Evolutionary conservation across 2,113 vertebrate genomes (phyloP).

Genomic region (Catharus bicknelli): DNA sequence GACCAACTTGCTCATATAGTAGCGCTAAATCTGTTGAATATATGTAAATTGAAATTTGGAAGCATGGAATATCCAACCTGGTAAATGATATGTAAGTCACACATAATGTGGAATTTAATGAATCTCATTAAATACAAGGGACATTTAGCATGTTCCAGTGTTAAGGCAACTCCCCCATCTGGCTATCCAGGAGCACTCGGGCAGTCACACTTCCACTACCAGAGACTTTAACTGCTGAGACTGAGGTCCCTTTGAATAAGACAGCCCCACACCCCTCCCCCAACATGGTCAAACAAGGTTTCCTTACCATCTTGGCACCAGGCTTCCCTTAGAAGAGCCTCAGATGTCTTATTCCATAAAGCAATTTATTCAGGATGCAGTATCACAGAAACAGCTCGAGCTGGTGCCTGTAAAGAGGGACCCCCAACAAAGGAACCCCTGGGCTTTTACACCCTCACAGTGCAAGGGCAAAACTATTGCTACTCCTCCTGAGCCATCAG

Average conservation of each 20-base stretch:
- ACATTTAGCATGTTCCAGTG: neutral
- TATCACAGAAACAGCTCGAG: rapidly evolving
- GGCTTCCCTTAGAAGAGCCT: neutral
- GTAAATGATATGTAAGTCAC: neutral
- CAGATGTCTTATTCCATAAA: neutral
- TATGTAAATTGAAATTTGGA: neutral
- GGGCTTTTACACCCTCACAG: neutral
- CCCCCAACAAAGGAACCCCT: neutral
- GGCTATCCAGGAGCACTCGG: neutral
- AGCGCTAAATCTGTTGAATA: neutral
- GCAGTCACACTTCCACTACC: neutral
- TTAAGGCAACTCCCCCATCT: neutral
- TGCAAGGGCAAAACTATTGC: rapidly evolving
- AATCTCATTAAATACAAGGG: neutral
- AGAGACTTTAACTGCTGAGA: neutral
- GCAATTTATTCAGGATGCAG: neutral
- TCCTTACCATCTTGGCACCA: rapidly evolving
- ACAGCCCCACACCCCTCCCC: neutral
- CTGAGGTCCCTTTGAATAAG: neutral
- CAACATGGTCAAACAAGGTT: neutral
- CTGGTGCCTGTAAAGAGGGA: rapidly evolving
- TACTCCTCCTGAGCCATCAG: neutral
- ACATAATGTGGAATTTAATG: rapidly evolving
- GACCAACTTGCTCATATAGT: neutral
- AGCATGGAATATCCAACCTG: neutral